Evolutionary conservation across 2,888 invertebrate genomes (phyloP).

Genomic region (Quadriops clusia): DNA sequence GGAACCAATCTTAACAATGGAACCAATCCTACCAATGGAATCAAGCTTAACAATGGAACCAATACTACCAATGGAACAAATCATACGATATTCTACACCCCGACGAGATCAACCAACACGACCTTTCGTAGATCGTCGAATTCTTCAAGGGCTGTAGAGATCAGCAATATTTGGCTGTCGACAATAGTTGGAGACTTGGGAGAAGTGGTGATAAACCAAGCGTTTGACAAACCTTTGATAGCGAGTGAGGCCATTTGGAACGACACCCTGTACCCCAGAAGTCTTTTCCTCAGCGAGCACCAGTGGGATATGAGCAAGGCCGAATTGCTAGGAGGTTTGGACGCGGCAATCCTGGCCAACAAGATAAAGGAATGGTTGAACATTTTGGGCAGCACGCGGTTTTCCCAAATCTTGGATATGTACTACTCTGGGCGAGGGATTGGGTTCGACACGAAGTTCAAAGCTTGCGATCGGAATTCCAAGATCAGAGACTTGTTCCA

Average conservation of each 20-base stretch:
- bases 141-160: constrained; percentile 41
- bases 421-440: constrained; percentile 54
- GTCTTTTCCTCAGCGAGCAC: constrained; percentile 42
- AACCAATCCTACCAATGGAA: too few relatives aligned
- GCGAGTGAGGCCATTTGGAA: constrained; percentile 54
- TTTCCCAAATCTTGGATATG: constrained; percentile 55
- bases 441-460: constrained; percentile 43
- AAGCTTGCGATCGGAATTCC: constrained; percentile 44
- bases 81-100: too few relatives aligned
- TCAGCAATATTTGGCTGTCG: constrained; percentile 50
- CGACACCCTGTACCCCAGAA: constrained; percentile 46
- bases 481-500: constrained; percentile 38
- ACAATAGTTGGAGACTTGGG: constrained; percentile 53
- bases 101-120: not conserved
- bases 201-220: constrained; percentile 54
- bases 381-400: constrained; percentile 39
- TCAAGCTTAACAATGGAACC: constrained; percentile 13
- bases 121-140: constrained; percentile 2
- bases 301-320: constrained; percentile 55
- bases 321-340: constrained; percentile 56
- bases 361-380: constrained; percentile 42
- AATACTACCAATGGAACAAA: too few relatives aligned
- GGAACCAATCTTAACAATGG: too few relatives aligned
- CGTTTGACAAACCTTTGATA: constrained; percentile 37
- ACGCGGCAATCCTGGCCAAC: constrained; percentile 49